phyloP scores from a whole-genome alignment of 2,888 invertebrate genomes.

The Acrobasis consociella region DNA sequence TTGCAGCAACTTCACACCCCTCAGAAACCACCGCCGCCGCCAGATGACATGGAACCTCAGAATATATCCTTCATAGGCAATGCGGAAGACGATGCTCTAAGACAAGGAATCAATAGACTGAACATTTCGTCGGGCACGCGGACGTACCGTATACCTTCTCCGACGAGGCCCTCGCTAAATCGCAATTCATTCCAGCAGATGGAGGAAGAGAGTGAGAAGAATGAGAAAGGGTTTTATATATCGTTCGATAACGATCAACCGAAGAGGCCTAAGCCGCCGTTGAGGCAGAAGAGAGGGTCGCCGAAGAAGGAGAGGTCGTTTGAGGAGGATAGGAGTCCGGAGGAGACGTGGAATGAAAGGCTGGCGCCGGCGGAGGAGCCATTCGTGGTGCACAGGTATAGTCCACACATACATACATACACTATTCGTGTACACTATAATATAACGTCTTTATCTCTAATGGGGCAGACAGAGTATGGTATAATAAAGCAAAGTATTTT shows the following conservation, averaged over 20 bases:
- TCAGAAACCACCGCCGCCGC: slow-evolving; percentile 82
- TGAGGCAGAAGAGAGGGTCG: slow-evolving; percentile 88
- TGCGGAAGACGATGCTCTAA: slow-evolving; percentile 80
- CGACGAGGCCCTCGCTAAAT: slow-evolving; percentile 88
- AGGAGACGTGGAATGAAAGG: slow-evolving; percentile 49
- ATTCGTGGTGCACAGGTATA: slow-evolving; percentile 48
- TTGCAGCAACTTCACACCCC: slow-evolving; percentile 80
- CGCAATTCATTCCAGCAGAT: slow-evolving; percentile 87
- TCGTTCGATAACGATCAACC: slow-evolving; percentile 95
- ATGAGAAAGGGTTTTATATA: slow-evolving; percentile 95
- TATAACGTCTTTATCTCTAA: too few relatives aligned
- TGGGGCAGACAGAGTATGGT: too few relatives aligned
- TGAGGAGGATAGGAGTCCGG: slow-evolving; percentile 60
- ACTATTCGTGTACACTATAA: too few relatives aligned
- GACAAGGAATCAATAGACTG: slow-evolving; percentile 87
- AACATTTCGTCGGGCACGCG: slow-evolving; percentile 94
- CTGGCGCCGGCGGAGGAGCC: slow-evolving; percentile 45
- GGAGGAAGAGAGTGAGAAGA: slow-evolving; percentile 67
- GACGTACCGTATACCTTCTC: slow-evolving; percentile 95
- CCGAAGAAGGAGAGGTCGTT: slow-evolving; percentile 87
- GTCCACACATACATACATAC: too few relatives aligned
- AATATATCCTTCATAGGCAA: slow-evolving; percentile 95
- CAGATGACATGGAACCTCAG: slow-evolving; percentile 96
- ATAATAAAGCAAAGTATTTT: too few relatives aligned
- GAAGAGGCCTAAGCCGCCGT: slow-evolving; percentile 93